These are phyloP conservation scores for Phaetusa simplex DNA, from an alignment of 2,113 vertebrate genomes.

Conservation along the genomic window DNA sequence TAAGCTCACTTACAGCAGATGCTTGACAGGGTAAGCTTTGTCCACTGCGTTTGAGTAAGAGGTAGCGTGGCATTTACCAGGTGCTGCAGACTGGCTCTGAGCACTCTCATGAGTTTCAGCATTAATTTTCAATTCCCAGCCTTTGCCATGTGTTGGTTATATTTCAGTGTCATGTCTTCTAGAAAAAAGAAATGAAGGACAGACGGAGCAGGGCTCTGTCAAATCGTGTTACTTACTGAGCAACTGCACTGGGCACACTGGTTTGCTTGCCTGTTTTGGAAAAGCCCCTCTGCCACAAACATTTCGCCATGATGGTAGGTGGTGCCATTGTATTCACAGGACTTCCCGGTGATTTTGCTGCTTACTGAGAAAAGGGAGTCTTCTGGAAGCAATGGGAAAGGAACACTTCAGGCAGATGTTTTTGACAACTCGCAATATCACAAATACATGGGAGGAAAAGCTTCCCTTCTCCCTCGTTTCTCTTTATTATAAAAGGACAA, in stretches of 20 bases:
- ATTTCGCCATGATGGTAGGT: conserved; percentile 79
- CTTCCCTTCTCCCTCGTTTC: neutral
- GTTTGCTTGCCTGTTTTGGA: conserved; percentile 79
- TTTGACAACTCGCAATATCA: neutral
- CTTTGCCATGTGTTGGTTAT: neutral
- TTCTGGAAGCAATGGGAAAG: conserved; percentile 66
- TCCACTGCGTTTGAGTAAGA: neutral
- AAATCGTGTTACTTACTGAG: conserved; percentile 73
- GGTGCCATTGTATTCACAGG: conserved; percentile 79
- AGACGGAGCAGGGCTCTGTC: neutral
- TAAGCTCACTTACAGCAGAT: neutral
- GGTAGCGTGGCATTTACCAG: neutral
- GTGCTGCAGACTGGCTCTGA: neutral
- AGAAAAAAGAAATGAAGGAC: neutral
- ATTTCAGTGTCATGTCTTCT: neutral
- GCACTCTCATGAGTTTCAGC: neutral
- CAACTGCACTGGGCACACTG: conserved; percentile 83
- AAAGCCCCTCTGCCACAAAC: conserved; percentile 80
- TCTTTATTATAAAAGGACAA: neutral
- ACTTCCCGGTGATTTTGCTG: conserved; percentile 74
- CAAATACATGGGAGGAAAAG: neutral
- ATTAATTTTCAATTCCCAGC: neutral
- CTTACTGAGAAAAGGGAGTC: conserved; percentile 71
- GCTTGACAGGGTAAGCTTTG: neutral
- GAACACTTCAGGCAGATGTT: neutral